Evolutionary conservation across 2,888 invertebrate genomes (phyloP), one percentile per base, ranked within the genome.

Genomic region (Darwinula stevensoni): DNA sequence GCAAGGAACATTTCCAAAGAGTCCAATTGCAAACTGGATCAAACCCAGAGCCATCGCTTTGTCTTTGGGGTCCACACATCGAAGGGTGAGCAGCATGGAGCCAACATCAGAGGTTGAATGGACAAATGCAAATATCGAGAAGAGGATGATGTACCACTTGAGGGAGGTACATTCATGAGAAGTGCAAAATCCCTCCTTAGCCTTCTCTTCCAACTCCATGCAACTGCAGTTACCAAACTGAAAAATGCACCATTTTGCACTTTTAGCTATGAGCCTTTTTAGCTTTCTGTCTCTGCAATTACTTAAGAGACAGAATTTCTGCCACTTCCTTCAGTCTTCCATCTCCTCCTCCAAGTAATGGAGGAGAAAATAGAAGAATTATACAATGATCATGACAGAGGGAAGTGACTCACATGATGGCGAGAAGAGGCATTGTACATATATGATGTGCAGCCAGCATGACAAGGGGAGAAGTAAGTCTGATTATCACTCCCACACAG

Each of bases 21-120:
- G 61, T 35, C 82, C 82, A 39, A 82, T 80, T 35, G 82, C 80
- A 53, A 80, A 80, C 51, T 80, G 78, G 47, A 82, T 80, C 46
- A 84, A 66, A 16, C 82, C 82, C 53, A 84, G 63, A 36, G 82
- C 84, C 80, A 84, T 80, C 33, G 82, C 78, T 52, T 84, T 84
- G 49, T 84, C 82, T 57, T 68, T 62, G 22, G 78, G 76, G 51
- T 80, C 75, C 11, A 82, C 82, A 49, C 82, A 82, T 32, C 82
- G 65, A 51, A 84, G 65, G 36, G 80, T 80, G 37, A 84, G 61
- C 43, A 84, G 52, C 64, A 82, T 80, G 31, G 76, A 72, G 35
- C 82, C 82, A 31, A 82, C 82, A 51, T 84, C 84, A 17, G 76
- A 76, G 33, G 76, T 82, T 37, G 82, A 80, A 53, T 82, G 82